A percentile compares a stretch with the other conserved stretches of the same genome.
phyloP scores from a whole-genome alignment of 1,140 invertebrate species.

The Heliconius hewitsoni region DNA sequence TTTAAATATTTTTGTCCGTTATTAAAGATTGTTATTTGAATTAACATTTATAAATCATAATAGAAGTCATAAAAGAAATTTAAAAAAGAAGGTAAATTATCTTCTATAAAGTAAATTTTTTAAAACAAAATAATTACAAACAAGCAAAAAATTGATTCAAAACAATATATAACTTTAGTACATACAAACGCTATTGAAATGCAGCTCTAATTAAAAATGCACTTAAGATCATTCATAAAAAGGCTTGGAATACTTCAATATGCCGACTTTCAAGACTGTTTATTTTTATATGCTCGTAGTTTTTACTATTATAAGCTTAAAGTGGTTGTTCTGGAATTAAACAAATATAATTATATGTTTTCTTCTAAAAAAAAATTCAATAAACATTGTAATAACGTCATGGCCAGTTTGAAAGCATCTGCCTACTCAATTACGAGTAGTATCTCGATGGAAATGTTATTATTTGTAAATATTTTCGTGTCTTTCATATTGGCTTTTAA shows the following conservation, averaged over 20 bases:
- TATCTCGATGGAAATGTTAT: too few relatives aligned
- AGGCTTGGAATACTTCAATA: slow-evolving; percentile 3
- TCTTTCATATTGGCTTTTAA: too few relatives aligned
- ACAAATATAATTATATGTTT: not conserved
- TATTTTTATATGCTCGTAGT: not conserved
- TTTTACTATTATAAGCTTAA: not conserved
- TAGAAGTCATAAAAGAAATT: not conserved
- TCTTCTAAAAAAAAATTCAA: not conserved
- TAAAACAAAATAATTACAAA: not conserved
- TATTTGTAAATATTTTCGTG: too few relatives aligned
- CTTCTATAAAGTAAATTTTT: not conserved
- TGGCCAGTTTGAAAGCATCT: too few relatives aligned
- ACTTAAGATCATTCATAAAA: slow-evolving; percentile 15
- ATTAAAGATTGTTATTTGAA: too few relatives aligned
- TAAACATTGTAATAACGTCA: too few relatives aligned
- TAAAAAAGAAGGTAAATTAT: too few relatives aligned
- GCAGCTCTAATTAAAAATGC: slow-evolving; percentile 17
- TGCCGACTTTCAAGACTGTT: not conserved
- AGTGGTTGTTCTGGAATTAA: slow-evolving; percentile 1
- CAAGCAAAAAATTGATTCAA: not conserved
- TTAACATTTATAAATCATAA: too few relatives aligned
- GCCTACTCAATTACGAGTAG: too few relatives aligned
- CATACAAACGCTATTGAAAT: slow-evolving; percentile 12
- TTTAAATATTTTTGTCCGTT: too few relatives aligned
- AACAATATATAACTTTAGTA: not conserved